Evolutionary conservation across 1,140 invertebrate genomes (phyloP), one percentile per base, ranked within the genome.

Genomic region (Drosophila trapezifrons): DNA sequence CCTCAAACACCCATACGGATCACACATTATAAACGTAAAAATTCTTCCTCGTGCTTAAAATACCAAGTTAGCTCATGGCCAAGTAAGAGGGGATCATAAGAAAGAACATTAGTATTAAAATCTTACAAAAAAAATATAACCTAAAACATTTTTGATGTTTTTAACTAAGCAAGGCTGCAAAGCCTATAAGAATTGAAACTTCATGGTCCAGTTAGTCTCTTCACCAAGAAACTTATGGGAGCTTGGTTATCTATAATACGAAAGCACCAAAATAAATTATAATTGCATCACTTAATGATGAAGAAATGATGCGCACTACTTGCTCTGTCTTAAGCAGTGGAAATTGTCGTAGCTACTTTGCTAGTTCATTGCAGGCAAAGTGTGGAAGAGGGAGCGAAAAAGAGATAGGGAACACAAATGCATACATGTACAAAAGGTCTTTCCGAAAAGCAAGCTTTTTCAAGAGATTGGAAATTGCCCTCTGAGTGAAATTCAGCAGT

Each of bases 141-240:
- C 52, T 22, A 54, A 17, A 13, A 35, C 12, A 43, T 43, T 69
- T 69, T 66, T 69, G 65, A 69, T 43, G 60, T 52, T 37, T 22
- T 13, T 10, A 22, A 17, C 60, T 59, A 63, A 60, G 55, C 51
- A 35, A 37, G 29, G 29, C 13, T 15, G 49, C 4, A 5, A 18
- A 20, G 29, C 8, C 49, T 20, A 20, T 35, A 15, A n/a, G 25
- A 18, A 18, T 3, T 32, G 12, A n/a, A 4, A 1, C 2, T 9
- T 9, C 20, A 2, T 20, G 7, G 13, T 1, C 13, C 0, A 35
- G 7, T 15, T 15, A 13, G 6, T 12, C 5, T 52, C 0, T 13
- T 35, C 32, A n/a, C n/a, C n/a, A n/a, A 3, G 13, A 12, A 4
- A 22, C 22, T 25, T 25, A 25, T 25, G 15, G 4, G 8, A 22